These are phyloP conservation scores for Cyclargus thomasi DNA, from an alignment of 1,140 invertebrate species.

Conservation along the genomic window DNA sequence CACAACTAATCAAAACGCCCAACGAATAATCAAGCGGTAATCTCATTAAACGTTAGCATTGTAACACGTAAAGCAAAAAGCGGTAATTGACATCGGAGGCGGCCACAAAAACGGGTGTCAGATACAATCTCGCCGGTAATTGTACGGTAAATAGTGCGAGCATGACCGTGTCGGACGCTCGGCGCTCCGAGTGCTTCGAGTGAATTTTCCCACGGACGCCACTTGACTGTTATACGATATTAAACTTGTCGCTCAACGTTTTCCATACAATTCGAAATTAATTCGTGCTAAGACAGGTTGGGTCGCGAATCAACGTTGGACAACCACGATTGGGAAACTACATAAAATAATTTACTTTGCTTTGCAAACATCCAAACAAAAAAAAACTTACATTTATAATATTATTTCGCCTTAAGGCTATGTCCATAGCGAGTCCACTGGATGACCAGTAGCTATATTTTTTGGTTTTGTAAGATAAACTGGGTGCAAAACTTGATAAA, in stretches of 20 bases:
- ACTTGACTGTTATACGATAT: not conserved
- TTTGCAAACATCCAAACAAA: no score
- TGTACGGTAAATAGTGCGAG: not conserved
- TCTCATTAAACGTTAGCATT: not conserved
- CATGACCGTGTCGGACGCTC: not conserved
- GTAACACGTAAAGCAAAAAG: not conserved
- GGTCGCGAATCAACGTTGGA: no score
- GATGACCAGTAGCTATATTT: no score
- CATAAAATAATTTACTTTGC: no score
- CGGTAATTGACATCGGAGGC: not conserved
- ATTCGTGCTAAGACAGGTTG: no score
- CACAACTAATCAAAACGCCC: not conserved
- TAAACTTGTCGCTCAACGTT: conserved; percentile 19
- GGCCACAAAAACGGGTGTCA: not conserved
- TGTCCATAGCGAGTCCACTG: no score
- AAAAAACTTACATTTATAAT: no score
- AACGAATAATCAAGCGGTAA: not conserved
- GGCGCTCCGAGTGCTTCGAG: no score
- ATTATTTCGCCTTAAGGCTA: no score
- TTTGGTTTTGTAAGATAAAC: no score
- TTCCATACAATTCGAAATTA: not conserved
- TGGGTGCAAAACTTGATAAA: no score
- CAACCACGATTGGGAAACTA: no score
- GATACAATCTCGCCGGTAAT: conserved; percentile 1
- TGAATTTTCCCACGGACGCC: not conserved